Percentiles rank a stretch among this genome's conserved stretches.
phyloP scores from a whole-genome alignment of 2,113 vertebrate species.

The Cochlearius cochlearius region DNA sequence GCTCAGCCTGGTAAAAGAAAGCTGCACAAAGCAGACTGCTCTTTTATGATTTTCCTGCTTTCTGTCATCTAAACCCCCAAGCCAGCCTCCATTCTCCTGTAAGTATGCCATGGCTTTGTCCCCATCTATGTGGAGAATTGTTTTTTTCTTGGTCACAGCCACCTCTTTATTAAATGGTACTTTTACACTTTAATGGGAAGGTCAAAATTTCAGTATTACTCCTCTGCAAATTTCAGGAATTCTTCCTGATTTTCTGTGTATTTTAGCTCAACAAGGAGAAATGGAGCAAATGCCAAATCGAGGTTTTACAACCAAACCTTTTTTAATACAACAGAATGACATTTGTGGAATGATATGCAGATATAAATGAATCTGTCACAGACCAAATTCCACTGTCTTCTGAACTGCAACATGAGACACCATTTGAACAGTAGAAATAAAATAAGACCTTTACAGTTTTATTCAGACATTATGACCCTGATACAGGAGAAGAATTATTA shows the following conservation, averaged over 20 bases:
- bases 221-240: not conserved
- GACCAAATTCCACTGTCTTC: not conserved
- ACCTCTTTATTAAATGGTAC: not conserved
- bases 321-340: not conserved
- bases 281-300: not conserved
- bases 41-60: not conserved
- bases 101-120: not conserved
- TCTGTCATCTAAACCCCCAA: not conserved
- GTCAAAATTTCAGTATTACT: not conserved
- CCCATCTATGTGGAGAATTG: not conserved
- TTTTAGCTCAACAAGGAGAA: not conserved
- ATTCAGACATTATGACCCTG: not conserved
- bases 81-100: not conserved
- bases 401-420: not conserved
- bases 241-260: not conserved
- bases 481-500: not conserved
- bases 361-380: not conserved
- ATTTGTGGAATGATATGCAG: not conserved
- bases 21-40: not conserved
- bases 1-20: not conserved
- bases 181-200: not conserved
- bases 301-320: not conserved
- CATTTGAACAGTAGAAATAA: not conserved
- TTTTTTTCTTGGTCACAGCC: not conserved
- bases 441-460: not conserved